phyloP scores from a whole-genome alignment of 2,113 vertebrate species.

The Crypturellus undulatus region DNA sequence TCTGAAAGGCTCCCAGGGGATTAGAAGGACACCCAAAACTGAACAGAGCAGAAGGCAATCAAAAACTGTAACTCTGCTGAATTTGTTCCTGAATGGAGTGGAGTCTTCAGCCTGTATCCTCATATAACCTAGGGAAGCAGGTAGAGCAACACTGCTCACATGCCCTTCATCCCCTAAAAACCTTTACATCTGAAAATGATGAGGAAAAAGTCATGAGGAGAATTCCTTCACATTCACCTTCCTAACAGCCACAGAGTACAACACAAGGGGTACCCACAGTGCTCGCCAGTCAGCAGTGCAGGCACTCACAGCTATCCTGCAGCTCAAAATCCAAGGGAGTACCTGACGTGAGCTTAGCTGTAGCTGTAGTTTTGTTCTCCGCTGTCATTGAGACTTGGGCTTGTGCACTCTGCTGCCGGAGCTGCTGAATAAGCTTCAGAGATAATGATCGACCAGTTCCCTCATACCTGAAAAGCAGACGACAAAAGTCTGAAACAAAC shows the following conservation, averaged over 20 bases:
- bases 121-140: background rate
- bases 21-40: background rate
- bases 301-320: fast-evolving
- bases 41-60: background rate
- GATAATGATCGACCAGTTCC: conserved; percentile 96
- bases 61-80: background rate
- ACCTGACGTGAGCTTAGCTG: conserved; percentile 90
- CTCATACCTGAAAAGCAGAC: conserved; percentile 85
- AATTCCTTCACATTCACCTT: background rate
- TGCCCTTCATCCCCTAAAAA: background rate
- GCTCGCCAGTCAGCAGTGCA: background rate
- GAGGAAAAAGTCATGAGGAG: background rate
- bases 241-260: background rate
- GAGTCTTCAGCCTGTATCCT: background rate
- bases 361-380: conserved; percentile 88
- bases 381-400: conserved; percentile 89
- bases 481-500: background rate
- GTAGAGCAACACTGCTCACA: fast-evolving
- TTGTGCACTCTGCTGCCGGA: conserved; percentile 93
- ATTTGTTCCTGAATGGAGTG: background rate
- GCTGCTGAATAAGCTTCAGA: conserved; percentile 95
- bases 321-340: background rate
- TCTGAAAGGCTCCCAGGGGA: background rate
- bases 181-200: background rate
- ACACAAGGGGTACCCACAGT: fast-evolving